Evolutionary conservation across 2,797 vertebrate genomes (phyloP).

Genomic region (Pygocentrus nattereri): DNA sequence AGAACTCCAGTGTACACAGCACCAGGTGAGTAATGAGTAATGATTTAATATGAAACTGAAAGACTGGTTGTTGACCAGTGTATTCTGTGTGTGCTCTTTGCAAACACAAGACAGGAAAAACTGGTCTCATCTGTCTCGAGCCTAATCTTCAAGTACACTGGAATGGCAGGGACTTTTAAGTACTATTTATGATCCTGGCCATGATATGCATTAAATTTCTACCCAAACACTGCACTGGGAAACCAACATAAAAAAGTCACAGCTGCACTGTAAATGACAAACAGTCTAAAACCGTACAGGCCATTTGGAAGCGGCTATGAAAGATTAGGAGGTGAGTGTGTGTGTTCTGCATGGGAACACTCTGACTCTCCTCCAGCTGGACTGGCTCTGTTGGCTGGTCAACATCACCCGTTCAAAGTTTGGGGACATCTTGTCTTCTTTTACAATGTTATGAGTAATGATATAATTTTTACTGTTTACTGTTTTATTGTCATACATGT

Average conservation of each 20-base stretch:
- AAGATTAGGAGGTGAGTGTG: constrained; percentile 25
- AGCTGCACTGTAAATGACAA: constrained; percentile 25
- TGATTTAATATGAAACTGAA: background rate
- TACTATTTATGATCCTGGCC: constrained; percentile 7
- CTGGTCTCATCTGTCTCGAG: constrained; percentile 1
- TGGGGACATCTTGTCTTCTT: background rate
- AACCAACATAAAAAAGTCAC: constrained; percentile 14
- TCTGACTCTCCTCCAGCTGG: constrained; percentile 5
- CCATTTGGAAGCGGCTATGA: constrained; percentile 21
- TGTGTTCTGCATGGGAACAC: constrained; percentile 34
- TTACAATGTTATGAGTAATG: background rate
- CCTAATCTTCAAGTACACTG: background rate
- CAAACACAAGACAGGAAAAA: background rate
- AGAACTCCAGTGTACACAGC: background rate
- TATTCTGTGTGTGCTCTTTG: background rate
- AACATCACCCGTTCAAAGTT: background rate
- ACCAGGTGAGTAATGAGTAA: background rate
- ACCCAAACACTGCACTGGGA: constrained; percentile 8
- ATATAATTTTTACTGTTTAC: background rate
- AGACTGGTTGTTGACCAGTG: background rate
- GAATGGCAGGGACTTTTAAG: background rate
- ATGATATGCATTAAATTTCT: background rate
- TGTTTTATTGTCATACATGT: too few relatives aligned
- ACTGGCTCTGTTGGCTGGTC: background rate
- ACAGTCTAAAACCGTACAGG: constrained; percentile 12